These are phyloP conservation scores for Sminthopsis crassicaudata DNA, from an alignment of 2,113 vertebrate species.

Conservation along the genomic window DNA sequence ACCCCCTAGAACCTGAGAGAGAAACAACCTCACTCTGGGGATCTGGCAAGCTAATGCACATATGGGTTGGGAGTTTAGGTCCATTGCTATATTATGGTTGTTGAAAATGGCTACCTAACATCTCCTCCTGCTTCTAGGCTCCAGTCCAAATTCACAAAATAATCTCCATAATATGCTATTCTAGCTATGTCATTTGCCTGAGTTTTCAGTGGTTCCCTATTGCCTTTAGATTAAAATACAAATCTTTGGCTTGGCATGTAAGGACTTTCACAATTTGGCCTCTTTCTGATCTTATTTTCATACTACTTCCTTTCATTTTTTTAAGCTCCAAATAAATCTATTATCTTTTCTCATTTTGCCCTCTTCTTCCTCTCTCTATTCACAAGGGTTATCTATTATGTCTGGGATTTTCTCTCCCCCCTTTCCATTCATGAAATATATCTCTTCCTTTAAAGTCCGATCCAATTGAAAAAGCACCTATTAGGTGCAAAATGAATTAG, in stretches of 20 bases:
- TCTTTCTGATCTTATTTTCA: background rate
- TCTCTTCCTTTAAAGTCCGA: background rate
- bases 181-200: background rate
- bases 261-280: background rate
- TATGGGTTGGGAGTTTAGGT: background rate
- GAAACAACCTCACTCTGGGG: no score
- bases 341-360: background rate
- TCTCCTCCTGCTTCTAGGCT: background rate
- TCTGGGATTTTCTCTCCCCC: background rate
- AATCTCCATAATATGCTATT: background rate
- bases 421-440: no score
- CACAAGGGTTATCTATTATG: background rate
- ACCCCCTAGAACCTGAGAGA: background rate
- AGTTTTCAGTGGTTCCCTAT: background rate
- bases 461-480: background rate
- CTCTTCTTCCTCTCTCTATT: background rate
- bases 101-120: background rate
- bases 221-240: background rate
- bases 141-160: background rate
- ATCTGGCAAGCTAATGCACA: background rate
- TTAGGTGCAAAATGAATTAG: background rate
- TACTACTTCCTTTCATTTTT: background rate
- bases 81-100: background rate
- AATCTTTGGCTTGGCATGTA: background rate
- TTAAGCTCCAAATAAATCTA: background rate